Evolutionary conservation across 2,797 vertebrate species (phyloP).

Genomic region (Chloroceryle amazona): DNA sequence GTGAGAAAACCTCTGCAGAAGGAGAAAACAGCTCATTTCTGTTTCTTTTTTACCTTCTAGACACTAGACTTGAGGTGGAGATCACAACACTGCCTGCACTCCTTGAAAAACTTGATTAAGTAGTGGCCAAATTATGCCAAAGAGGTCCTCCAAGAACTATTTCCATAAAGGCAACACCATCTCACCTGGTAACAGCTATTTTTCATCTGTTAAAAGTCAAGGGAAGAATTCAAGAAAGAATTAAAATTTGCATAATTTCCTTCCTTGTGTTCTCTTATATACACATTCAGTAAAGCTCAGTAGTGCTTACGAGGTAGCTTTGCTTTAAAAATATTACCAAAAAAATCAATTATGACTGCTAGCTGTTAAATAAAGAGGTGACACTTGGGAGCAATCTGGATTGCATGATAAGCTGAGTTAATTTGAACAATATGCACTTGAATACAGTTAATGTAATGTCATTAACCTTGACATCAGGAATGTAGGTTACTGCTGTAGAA

Average conservation of each 20-base stretch:
- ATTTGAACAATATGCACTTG: not conserved
- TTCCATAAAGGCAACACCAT: not conserved
- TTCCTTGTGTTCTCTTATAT: not conserved
- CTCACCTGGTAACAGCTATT: not conserved
- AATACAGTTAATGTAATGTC: conserved; percentile 9
- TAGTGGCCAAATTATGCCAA: not conserved
- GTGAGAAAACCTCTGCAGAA: not conserved
- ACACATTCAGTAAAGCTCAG: not conserved
- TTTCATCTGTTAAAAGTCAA: conserved; percentile 37
- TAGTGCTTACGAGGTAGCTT: not conserved
- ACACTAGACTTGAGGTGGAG: not conserved
- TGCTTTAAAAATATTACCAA: conserved; percentile 17
- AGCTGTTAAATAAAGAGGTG: conserved; percentile 12
- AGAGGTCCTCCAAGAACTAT: not conserved
- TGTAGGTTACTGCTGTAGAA: conserved; percentile 1
- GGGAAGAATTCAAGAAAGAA: conserved; percentile 33
- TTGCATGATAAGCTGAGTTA: not conserved
- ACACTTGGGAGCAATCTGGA: conserved; percentile 22
- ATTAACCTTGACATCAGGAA: conserved; percentile 59
- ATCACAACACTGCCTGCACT: not conserved
- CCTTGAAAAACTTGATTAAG: conserved; percentile 29
- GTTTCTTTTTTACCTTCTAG: conserved; percentile 1
- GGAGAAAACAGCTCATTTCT: not conserved
- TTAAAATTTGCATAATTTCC: conserved; percentile 26
- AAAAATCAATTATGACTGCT: conserved; percentile 10